Evolutionary conservation across 2,888 invertebrate species (phyloP), one percentile per base, ranked within the genome.

Genomic region (Drosophila sordidula): DNA sequence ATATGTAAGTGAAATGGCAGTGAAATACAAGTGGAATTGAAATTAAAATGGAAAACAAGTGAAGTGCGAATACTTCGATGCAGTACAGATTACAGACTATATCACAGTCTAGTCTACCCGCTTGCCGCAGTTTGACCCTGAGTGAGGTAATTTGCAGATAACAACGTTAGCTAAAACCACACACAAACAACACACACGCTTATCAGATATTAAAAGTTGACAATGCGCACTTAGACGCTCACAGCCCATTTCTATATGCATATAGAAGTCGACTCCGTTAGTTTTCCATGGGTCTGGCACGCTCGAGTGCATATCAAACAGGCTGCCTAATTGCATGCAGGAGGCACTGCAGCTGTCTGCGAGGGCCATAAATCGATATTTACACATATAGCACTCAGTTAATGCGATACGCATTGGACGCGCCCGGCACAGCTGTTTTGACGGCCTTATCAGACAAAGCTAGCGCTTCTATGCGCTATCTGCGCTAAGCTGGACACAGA

Each of bases 401-500:
- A 34, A 34, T 12, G 25, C 26, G 14, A 47, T 32, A 65, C 49
- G 38, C 16, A 32, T 9, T 14, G 6, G 5, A 49, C 36, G 14
- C 36, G 4, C 34, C 6, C 9, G 0, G 16, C 26, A 67, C 75
- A 73, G 73, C 70, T 87, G 73, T 70, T 78, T 14, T 42, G 16
- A 36, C 18, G 25, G 39, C 22, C 42, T 76, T 87, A 82, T 85
- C 86, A 67, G 74, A 8, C 25, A 25, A 38, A 32, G 51, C 44
- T 61, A 26, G 34, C 57, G 62, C 68, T 68, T 12, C 14, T 16
- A 9, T 34, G 9, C 39, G 39, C 45, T 77, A 72, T 78, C 64
- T 61, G 34, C 55, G 57, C 58, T 72, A 86, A 83, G 78, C 83
- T 67, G 70, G 79, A 65, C 70, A 70, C 42, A 18, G 11, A 38